Evolutionary conservation across 2,888 invertebrate genomes (phyloP).

Genomic region (Caenorhabditis sp.): DNA sequence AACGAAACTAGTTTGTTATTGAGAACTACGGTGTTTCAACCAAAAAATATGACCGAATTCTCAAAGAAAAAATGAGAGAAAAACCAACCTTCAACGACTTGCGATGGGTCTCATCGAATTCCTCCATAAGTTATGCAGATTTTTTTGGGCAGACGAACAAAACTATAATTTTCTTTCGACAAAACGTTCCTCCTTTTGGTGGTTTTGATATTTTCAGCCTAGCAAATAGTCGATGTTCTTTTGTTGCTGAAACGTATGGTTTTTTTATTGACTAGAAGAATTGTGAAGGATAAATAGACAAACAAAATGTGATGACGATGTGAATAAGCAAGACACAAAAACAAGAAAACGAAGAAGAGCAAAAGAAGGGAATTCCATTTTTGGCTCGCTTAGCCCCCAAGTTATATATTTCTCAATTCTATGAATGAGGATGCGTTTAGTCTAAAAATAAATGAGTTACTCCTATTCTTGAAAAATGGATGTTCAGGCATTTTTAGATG

Average conservation of each 20-base stretch:
- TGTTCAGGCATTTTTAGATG: not conserved
- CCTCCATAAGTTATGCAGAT: conserved; percentile 40
- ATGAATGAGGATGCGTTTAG: not conserved
- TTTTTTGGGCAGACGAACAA: not conserved
- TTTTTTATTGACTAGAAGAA: not conserved
- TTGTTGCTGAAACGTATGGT: too few relatives aligned
- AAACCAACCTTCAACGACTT: conserved; percentile 38
- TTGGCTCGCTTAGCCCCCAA: not conserved
- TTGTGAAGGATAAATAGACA: not conserved
- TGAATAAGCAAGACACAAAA: not conserved
- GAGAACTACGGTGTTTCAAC: too few relatives aligned
- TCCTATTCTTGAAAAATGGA: not conserved
- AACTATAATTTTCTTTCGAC: too few relatives aligned
- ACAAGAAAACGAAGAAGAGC: not conserved
- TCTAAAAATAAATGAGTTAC: too few relatives aligned
- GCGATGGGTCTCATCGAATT: conserved; percentile 35
- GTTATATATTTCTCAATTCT: too few relatives aligned
- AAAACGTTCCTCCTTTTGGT: not conserved
- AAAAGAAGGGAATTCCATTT: not conserved
- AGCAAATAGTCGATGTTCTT: too few relatives aligned
- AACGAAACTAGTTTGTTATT: too few relatives aligned
- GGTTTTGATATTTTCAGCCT: conserved; percentile 15
- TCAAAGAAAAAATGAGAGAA: too few relatives aligned
- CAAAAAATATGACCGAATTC: too few relatives aligned
- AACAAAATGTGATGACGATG: not conserved